These are phyloP conservation scores for Camelus dromedarius DNA, from an alignment of 2,113 vertebrate species.

Conservation along the genomic window DNA sequence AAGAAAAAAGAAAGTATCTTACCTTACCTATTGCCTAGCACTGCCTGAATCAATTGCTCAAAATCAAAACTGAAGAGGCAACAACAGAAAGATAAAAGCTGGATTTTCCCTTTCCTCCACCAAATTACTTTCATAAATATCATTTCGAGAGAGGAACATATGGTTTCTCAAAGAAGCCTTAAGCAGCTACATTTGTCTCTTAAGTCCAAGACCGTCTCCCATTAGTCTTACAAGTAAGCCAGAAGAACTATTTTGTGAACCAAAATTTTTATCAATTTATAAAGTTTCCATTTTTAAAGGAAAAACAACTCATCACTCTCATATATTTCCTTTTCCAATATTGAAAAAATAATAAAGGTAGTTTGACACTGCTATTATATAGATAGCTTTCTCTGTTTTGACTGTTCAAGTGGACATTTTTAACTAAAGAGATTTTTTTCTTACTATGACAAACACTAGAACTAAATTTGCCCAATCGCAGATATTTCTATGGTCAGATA, in stretches of 20 bases:
- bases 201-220: background rate
- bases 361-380: background rate
- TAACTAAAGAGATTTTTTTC: background rate
- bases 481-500: background rate
- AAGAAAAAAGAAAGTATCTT: background rate
- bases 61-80: background rate
- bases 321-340: conserved; percentile 4
- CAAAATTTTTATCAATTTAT: background rate
- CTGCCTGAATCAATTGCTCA: background rate
- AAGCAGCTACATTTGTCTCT: background rate
- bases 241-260: background rate
- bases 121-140: background rate
- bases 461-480: background rate
- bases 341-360: background rate
- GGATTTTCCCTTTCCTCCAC: background rate
- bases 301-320: background rate
- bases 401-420: background rate
- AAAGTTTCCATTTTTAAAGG: background rate
- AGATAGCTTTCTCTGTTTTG: background rate
- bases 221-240: background rate
- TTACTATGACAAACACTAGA: background rate
- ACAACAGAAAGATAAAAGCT: background rate
- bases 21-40: background rate
- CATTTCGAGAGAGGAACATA: background rate
- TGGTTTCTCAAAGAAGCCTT: background rate